Evolutionary conservation across 2,797 vertebrate genomes (phyloP).

Genomic region (Anguilla megastoma): DNA sequence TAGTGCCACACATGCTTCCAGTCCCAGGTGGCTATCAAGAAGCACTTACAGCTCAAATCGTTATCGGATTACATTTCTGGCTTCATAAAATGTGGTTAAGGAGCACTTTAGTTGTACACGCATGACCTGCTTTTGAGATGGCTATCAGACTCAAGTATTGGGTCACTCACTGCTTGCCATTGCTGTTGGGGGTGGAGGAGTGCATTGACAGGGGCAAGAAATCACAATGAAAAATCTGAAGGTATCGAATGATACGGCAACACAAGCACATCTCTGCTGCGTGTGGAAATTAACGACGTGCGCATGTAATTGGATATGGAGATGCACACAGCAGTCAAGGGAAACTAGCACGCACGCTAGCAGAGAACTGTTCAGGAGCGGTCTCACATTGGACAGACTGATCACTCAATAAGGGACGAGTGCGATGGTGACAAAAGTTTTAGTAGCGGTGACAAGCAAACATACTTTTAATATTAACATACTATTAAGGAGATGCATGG

Average conservation of each 20-base stretch:
- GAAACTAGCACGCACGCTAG: background rate
- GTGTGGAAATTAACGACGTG: conserved; percentile 1
- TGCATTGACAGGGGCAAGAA: background rate
- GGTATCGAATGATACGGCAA: background rate
- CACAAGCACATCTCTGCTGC: background rate
- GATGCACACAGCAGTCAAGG: background rate
- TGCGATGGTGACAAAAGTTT: background rate
- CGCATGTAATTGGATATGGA: background rate
- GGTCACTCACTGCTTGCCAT: conserved; percentile 68
- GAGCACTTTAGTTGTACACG: conserved; percentile 83
- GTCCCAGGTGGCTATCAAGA: conserved; percentile 61
- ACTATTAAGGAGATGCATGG: background rate
- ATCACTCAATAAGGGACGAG: background rate
- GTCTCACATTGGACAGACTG: background rate
- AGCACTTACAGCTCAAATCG: conserved; percentile 79
- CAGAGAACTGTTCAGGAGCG: background rate
- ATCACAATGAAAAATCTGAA: conserved; percentile 4
- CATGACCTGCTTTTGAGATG: conserved; percentile 81
- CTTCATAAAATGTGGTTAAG: conserved; percentile 83
- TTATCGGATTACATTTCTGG: conserved; percentile 88
- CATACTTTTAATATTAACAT: background rate
- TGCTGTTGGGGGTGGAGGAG: background rate
- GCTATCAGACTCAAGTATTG: conserved; percentile 78
- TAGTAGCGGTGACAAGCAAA: background rate
- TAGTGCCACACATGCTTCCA: conserved; percentile 72